Percentiles rank a stretch among this genome's conserved stretches.
Evolutionary conservation across 2,888 invertebrate genomes (phyloP).

Genomic region (Chelonus formosanus): DNA sequence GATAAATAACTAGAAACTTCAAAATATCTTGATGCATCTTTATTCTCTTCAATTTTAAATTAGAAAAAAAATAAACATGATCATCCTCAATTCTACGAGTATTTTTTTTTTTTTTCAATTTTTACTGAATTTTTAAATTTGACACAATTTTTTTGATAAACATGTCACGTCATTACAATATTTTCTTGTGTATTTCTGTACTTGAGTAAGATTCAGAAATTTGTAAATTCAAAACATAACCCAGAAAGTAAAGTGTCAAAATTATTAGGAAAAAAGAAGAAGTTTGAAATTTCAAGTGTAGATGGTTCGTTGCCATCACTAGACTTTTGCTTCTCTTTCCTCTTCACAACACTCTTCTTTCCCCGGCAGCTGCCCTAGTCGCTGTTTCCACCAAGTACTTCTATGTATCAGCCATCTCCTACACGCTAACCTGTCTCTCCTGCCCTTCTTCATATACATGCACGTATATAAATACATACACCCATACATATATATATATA

Average conservation of each 20-base stretch:
- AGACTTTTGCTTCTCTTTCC: conserved; percentile 37
- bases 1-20: too few species aligned
- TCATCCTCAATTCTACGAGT: too few species aligned
- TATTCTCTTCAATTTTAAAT: too few species aligned
- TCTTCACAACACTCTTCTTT: conserved; percentile 51
- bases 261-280: conserved; percentile 26
- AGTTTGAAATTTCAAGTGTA: conserved; percentile 35
- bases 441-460: conserved; percentile 24
- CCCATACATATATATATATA: conserved; percentile 29
- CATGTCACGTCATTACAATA: too few species aligned
- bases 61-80: too few species aligned
- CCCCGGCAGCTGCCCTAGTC: conserved; percentile 57
- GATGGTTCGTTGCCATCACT: conserved; percentile 50
- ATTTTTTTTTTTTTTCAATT: too few species aligned
- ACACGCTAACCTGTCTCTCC: conserved; percentile 55
- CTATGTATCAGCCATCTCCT: conserved; percentile 62
- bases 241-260: neutral
- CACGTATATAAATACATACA: conserved; percentile 38
- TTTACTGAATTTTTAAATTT: too few species aligned
- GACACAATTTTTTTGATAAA: too few species aligned
- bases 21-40: too few species aligned
- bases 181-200: too few species aligned
- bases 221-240: too few species aligned
- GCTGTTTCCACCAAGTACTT: conserved; percentile 63
- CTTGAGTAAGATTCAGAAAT: too few species aligned